These are phyloP conservation scores for Pseudochaenichthys georgianus DNA, from an alignment of 2,797 vertebrate genomes.

Conservation along the genomic window DNA sequence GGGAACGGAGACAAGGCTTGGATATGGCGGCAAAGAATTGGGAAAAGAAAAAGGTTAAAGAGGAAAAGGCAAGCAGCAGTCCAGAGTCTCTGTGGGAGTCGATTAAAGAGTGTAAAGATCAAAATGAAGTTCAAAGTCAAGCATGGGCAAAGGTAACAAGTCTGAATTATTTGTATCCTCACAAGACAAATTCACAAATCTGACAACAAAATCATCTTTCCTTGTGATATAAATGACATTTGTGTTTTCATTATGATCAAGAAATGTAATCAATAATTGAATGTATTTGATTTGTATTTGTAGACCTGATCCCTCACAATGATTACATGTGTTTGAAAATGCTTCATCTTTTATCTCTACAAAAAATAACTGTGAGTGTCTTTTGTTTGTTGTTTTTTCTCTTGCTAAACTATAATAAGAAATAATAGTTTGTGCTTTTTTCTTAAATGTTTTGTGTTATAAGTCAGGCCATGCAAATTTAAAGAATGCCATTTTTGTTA, in stretches of 20 bases:
- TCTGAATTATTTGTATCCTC: slow-evolving; percentile 97
- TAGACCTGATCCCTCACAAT: slow-evolving; percentile 51
- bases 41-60: slow-evolving; percentile 90
- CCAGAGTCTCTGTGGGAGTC: slow-evolving; percentile 96
- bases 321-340: slow-evolving; percentile 58
- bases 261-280: slow-evolving; percentile 40
- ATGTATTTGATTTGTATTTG: slow-evolving; percentile 65
- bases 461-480: slow-evolving; percentile 38
- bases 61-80: slow-evolving; percentile 98
- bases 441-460: too few relatives aligned
- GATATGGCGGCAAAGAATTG: slow-evolving; percentile 94
- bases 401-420: neutral
- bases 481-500: too few relatives aligned
- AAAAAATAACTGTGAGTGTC: slow-evolving; percentile 28
- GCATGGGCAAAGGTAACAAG: slow-evolving; percentile 98
- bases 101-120: slow-evolving; percentile 96
- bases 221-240: slow-evolving; percentile 60
- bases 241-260: slow-evolving; percentile 58
- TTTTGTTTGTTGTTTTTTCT: slow-evolving; percentile 29
- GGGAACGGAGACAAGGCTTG: slow-evolving; percentile 97
- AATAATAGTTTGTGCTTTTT: too few relatives aligned
- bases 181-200: slow-evolving; percentile 78
- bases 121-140: slow-evolving; percentile 99
- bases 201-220: slow-evolving; percentile 71
- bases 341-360: slow-evolving; percentile 71